Conservation (phyloP, 1,140 invertebrate species). For the Drosophila miranda region DNA sequence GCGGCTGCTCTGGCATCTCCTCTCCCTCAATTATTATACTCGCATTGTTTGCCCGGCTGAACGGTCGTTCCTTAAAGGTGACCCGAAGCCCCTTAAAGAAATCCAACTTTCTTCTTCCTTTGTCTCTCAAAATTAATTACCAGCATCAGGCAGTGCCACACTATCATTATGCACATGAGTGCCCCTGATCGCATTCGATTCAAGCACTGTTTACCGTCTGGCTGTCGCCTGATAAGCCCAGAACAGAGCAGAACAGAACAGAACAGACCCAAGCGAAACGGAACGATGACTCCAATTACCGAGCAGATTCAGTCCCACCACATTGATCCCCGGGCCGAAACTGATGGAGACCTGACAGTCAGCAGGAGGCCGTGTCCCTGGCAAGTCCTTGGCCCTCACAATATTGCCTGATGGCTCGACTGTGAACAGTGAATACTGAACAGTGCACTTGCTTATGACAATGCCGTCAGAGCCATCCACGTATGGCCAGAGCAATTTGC, state of each 20-base stretch:
- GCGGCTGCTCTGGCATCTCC: conserved; percentile 38
- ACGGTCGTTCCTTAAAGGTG: not conserved
- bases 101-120: no score
- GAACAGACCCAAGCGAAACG: not conserved
- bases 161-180: conserved; percentile 36
- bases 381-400: not conserved
- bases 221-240: conserved; percentile 37
- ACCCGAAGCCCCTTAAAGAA: not conserved
- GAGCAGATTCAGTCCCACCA: no score
- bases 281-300: conserved; percentile 24
- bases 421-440: conserved; percentile 1
- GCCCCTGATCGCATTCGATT: conserved; percentile 7
- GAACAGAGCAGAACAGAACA: not conserved
- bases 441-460: conserved; percentile 17
- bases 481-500: conserved; percentile 9
- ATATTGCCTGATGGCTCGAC: conserved; percentile 9
- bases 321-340: no score
- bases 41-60: no score
- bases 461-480: conserved; percentile 11
- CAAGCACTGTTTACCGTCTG: conserved; percentile 20
- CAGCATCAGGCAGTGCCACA: conserved; percentile 16
- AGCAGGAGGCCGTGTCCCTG: not conserved
- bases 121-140: conserved; percentile 42
- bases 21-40: conserved; percentile 22
- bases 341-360: no score